Percentiles rank a stretch among this genome's conserved stretches.
These are phyloP conservation scores for Megaustenia siamemsis DNA, from an alignment of 2,888 invertebrate genomes.

Conservation along the genomic window DNA sequence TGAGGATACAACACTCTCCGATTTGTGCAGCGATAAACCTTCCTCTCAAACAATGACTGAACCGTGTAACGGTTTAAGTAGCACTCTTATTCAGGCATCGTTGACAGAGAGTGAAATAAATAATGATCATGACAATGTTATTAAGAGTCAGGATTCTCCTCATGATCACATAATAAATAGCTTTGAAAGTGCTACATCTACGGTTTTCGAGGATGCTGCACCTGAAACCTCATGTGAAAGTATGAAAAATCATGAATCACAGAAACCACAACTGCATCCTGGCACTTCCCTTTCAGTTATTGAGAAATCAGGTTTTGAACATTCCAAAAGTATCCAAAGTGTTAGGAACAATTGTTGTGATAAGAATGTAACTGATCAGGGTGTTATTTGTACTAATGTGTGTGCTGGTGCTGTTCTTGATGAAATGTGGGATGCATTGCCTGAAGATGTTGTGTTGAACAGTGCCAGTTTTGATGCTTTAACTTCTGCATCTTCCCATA, in stretches of 20 bases:
- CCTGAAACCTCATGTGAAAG: not conserved
- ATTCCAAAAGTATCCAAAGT: not conserved
- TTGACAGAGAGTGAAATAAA: no score
- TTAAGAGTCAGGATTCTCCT: not conserved
- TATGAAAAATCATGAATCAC: no score
- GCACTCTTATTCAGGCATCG: not conserved
- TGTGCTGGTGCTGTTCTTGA: not conserved
- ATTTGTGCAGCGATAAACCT: not conserved
- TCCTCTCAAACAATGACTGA: not conserved
- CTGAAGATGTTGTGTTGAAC: not conserved
- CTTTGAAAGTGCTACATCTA: not conserved
- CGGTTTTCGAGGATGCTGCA: not conserved
- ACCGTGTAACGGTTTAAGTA: not conserved
- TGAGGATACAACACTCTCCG: not conserved
- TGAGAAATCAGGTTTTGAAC: not conserved
- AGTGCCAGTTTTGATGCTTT: not conserved
- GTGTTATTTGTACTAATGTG: not conserved
- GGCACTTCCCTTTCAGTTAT: not conserved
- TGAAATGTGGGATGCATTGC: not conserved
- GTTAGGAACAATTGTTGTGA: slow-evolving; percentile 1
- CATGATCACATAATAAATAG: not conserved
- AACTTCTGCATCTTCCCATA: not conserved
- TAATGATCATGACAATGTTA: not conserved
- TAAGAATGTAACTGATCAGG: not conserved
- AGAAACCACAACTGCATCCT: not conserved